Base-by-base conservation (phyloP, 2,797 vertebrate genomes). In the Sylvia borin region DNA sequence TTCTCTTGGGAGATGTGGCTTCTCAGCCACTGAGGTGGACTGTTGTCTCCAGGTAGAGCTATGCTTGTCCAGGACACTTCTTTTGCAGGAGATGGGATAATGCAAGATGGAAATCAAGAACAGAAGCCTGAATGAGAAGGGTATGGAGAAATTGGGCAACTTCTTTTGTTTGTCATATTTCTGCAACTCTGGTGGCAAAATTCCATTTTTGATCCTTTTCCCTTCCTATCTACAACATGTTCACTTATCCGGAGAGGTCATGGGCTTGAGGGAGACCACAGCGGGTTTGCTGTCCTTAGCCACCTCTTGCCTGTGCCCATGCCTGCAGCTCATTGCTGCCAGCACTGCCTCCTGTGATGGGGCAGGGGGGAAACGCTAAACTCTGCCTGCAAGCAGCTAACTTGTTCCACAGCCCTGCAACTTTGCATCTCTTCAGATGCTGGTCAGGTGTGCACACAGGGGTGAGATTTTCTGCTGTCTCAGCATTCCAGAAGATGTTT, bases 161-260 rank as follows among this genome's bases (percentile, higher is more conserved):
- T 64, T 36, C 20, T 80, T 76, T 55, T 19, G 11, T 3, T 8
- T 36, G 15, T 16, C 13, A 13, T 6, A 13, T 20, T 42, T 92
- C 85, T 83, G 13, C 51, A 73, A 16, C 32, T 70, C 45, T 20
- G 32, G 7, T 32, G 55, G 27, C 40, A 64, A 55, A 67, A 58
- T 51, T 53, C 17, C 15, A 25, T 6, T 74, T 88, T 76, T 12
- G 17, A 7, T 2, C 3, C 7, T 11, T 84, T 88, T 73, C 29
- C 5, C 20, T 10, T 60, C 36, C 36, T 57, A 32, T 38, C 22
- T 40, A 21, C 1, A 2, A 14, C 0, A 1, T 3, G 8, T 29
- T 31, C 36, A 25, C 25, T 79, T 50, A 21, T 76, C 40, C 72
- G 58, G 65, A 25, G 26, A 51, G 36, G 25, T 60, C 13, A 7